Conservation (phyloP, 2,113 vertebrate genomes). For the Silurus meridionalis region DNA sequence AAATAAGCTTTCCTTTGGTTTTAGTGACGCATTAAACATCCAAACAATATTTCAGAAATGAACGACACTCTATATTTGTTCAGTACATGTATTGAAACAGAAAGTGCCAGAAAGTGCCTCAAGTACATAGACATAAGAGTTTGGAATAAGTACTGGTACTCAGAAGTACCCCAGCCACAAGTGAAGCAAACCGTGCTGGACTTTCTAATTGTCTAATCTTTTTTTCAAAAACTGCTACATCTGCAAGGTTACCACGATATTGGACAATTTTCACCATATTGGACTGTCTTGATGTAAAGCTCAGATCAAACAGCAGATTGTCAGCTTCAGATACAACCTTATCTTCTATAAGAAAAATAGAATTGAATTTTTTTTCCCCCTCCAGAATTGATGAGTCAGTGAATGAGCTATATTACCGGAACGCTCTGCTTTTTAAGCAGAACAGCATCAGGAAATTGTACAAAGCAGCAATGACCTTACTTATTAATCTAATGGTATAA, state of each 20-base stretch:
- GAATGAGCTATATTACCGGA: neutral
- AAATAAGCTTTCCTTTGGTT: neutral
- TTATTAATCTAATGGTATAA: neutral
- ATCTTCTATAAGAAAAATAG: neutral
- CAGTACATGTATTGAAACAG: too few relatives aligned
- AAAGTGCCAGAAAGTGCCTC: neutral
- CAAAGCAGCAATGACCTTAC: neutral
- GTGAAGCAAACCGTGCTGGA: neutral
- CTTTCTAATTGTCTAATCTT: neutral
- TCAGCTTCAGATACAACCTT: slow-evolving; percentile 6
- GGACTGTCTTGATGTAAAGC: neutral
- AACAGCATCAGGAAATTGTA: neutral
- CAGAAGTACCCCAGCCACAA: neutral
- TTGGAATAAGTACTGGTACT: neutral
- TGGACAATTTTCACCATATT: neutral
- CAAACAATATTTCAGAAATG: too few relatives aligned
- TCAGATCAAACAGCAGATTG: slow-evolving; percentile 14
- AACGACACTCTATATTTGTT: too few relatives aligned
- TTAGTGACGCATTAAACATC: too few relatives aligned
- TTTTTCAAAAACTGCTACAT: neutral
- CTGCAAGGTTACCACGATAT: neutral
- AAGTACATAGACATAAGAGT: neutral
- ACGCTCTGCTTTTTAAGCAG: neutral
- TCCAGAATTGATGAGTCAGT: slow-evolving; percentile 11
- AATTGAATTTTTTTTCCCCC: neutral